phyloP scores from a whole-genome alignment of 2,113 vertebrate species.

The Campylomormyrus numenius region DNA sequence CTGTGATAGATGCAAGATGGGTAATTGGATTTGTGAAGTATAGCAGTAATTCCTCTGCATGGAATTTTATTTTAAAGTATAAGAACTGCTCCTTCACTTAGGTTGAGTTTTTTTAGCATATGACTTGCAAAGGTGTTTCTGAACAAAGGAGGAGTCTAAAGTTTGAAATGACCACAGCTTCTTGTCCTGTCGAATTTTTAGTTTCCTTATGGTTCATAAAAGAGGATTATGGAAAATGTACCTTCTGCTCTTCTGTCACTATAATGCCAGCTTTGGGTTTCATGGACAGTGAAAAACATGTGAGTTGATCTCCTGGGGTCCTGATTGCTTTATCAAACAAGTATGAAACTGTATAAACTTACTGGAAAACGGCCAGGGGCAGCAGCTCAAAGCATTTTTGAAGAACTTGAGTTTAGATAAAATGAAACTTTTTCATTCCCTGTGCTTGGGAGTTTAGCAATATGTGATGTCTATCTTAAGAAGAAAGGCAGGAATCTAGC shows the following conservation, averaged over 20 bases:
- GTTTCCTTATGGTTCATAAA: neutral
- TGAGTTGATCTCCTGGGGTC: neutral
- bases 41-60: no score
- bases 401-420: neutral
- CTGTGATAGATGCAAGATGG: neutral
- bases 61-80: neutral
- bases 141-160: neutral
- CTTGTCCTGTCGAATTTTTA: neutral
- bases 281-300: neutral
- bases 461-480: neutral
- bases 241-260: neutral
- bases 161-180: neutral
- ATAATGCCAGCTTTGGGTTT: neutral
- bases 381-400: neutral
- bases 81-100: neutral
- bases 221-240: neutral
- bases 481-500: neutral
- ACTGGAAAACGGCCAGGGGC: neutral
- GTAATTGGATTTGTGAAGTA: neutral
- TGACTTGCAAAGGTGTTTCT: neutral
- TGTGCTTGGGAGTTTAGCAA: neutral
- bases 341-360: neutral
- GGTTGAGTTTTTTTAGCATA: neutral
- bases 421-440: neutral
- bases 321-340: neutral